Evolutionary conservation across 2,888 invertebrate species (phyloP).

Genomic region (Nemurella pictetii): DNA sequence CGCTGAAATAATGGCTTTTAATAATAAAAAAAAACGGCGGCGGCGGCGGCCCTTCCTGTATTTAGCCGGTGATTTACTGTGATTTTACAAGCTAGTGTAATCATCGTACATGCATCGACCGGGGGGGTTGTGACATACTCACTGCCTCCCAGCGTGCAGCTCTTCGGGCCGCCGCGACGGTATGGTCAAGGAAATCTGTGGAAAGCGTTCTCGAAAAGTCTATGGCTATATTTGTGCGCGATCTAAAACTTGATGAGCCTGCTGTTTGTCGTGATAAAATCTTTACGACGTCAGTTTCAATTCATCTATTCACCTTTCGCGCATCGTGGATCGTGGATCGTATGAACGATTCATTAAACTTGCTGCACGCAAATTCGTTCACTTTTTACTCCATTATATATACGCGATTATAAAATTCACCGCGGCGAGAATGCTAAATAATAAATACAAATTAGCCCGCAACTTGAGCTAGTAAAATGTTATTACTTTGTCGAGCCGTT

Average conservation of each 20-base stretch:
- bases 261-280: not conserved
- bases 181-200: not conserved
- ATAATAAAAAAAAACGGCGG: slow-evolving; percentile 29
- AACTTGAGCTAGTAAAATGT: not conserved
- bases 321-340: too few species aligned
- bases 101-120: not conserved
- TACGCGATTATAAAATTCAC: not conserved
- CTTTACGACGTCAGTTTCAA: not conserved
- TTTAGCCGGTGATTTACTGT: slow-evolving; percentile 36
- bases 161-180: not conserved
- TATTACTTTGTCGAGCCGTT: too few species aligned
- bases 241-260: not conserved
- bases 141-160: not conserved
- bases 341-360: not conserved
- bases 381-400: not conserved
- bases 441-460: not conserved
- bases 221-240: not conserved
- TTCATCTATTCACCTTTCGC: not conserved
- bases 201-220: not conserved
- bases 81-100: slow-evolving; percentile 35
- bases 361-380: not conserved
- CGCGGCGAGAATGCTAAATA: not conserved
- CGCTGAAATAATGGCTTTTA: slow-evolving; percentile 37
- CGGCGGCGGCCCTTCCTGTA: not conserved
- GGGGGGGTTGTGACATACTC: not conserved